phyloP scores from a whole-genome alignment of 2,113 vertebrate genomes.

The Tenebrosternarchus preto region DNA sequence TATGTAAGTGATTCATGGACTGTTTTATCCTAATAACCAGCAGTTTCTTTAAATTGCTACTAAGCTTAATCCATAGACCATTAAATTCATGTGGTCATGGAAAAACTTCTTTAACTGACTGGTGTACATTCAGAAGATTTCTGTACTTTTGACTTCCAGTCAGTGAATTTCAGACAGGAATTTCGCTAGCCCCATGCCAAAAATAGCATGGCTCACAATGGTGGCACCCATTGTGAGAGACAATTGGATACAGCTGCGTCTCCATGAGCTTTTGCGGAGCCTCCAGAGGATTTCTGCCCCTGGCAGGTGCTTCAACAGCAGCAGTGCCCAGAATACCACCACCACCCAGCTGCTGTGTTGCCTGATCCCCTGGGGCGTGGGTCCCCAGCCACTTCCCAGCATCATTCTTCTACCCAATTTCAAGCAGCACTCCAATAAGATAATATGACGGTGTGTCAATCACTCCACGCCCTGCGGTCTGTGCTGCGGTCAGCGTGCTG shows the following conservation, averaged over 20 bases:
- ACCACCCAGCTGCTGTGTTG: slow-evolving; percentile 50
- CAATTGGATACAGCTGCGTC: slow-evolving; percentile 64
- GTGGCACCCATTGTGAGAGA: slow-evolving; percentile 61
- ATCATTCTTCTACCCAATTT: slow-evolving; percentile 46
- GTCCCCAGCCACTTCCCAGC: slow-evolving; percentile 57
- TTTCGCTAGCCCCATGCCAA: slow-evolving; percentile 50
- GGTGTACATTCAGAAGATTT: neutral
- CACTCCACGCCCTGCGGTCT: slow-evolving; percentile 39
- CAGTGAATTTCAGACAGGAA: slow-evolving; percentile 3
- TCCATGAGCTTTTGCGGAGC: slow-evolving; percentile 31
- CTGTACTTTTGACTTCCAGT: neutral
- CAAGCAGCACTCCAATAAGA: slow-evolving; percentile 50
- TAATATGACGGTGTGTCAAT: slow-evolving; percentile 60
- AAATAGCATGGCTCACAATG: slow-evolving; percentile 63
- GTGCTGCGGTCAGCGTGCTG: slow-evolving; percentile 31
- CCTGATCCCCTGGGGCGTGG: slow-evolving; percentile 48
- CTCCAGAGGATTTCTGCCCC: slow-evolving; percentile 40
- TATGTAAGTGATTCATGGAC: neutral
- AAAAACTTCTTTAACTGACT: neutral
- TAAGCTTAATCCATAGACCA: too few species aligned
- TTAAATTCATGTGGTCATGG: too few species aligned
- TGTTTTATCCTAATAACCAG: neutral
- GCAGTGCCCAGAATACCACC: slow-evolving; percentile 48
- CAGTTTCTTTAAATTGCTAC: neutral
- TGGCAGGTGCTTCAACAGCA: slow-evolving; percentile 47